Conservation (phyloP, 2,797 vertebrate genomes). For the Adrianichthys oophorus region DNA sequence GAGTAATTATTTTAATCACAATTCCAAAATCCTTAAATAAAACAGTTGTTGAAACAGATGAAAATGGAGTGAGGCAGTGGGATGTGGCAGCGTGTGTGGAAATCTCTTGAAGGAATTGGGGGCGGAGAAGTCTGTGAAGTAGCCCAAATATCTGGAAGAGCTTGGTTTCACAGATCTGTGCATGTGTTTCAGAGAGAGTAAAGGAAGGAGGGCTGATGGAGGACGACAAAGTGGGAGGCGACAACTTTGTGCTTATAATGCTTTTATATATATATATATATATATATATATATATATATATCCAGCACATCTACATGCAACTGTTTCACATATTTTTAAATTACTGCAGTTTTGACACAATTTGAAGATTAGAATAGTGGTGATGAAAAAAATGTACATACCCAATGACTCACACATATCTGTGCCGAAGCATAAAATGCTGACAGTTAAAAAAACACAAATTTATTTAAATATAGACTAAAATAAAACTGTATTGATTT, state of each 20-base stretch:
- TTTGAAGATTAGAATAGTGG: not conserved
- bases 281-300: too few species aligned
- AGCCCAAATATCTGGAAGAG: conserved; percentile 69
- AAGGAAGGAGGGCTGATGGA: conserved; percentile 29
- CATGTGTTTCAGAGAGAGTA: conserved; percentile 59
- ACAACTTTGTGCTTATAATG: conserved; percentile 67
- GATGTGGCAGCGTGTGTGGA: conserved; percentile 73
- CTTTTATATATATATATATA: conserved; percentile 13
- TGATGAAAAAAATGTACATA: too few species aligned
- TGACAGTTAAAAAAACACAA: too few species aligned
- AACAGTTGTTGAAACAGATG: conserved; percentile 29
- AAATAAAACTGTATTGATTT: too few species aligned
- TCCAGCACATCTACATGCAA: conserved; percentile 10
- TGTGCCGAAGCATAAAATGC: too few species aligned
- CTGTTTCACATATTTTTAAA: conserved; percentile 59
- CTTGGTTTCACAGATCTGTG: conserved; percentile 60
- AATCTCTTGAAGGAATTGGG: conserved; percentile 57
- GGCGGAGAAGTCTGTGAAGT: conserved; percentile 48
- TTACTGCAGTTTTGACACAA: conserved; percentile 12
- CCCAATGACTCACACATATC: too few species aligned
- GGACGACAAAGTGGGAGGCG: conserved; percentile 49
- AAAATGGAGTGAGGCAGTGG: conserved; percentile 53
- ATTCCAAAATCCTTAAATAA: not conserved
- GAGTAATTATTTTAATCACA: too few species aligned
- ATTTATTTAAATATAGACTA: too few species aligned